phyloP scores from a whole-genome alignment of 2,797 vertebrate species.

The Mallotus villosus region DNA sequence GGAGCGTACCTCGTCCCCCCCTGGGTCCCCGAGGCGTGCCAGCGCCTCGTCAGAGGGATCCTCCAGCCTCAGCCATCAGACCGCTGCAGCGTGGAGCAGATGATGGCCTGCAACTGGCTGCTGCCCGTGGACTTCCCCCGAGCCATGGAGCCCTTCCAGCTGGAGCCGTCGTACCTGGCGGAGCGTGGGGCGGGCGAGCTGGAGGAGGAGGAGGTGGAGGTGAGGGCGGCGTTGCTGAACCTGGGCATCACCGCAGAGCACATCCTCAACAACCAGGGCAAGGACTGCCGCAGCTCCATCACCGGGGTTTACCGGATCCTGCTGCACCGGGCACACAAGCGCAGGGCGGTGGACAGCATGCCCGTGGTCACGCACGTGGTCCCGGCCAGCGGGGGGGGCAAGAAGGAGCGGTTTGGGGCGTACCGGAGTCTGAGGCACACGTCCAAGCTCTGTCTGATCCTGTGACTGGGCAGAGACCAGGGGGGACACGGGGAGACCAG shows the following conservation, averaged over 20 bases:
- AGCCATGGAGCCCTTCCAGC: slow-evolving; percentile 84
- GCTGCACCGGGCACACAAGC: slow-evolving; percentile 87
- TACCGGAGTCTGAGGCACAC: slow-evolving; percentile 85
- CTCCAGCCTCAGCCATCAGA: slow-evolving; percentile 85
- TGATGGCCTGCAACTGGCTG: slow-evolving; percentile 93
- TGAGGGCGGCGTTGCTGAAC: slow-evolving; percentile 80
- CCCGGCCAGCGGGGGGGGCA: slow-evolving; percentile 57
- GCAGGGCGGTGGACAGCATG: slow-evolving; percentile 78
- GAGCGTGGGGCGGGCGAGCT: slow-evolving; percentile 70
- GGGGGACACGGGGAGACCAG: background rate
- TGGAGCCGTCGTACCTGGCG: slow-evolving; percentile 87
- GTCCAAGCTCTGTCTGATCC: slow-evolving; percentile 94
- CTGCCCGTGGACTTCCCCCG: slow-evolving; percentile 82
- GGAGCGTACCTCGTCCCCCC: slow-evolving; percentile 82
- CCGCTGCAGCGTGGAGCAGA: slow-evolving; percentile 83
- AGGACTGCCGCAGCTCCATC: slow-evolving; percentile 87
- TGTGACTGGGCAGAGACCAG: slow-evolving; percentile 78
- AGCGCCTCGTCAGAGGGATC: slow-evolving; percentile 84
- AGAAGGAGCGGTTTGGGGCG: slow-evolving; percentile 76
- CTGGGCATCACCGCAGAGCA: slow-evolving; percentile 90
- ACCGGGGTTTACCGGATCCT: slow-evolving; percentile 93
- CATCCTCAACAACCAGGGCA: slow-evolving; percentile 88
- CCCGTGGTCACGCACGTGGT: slow-evolving; percentile 74
- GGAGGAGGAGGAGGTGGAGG: slow-evolving; percentile 84
- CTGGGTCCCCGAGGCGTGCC: slow-evolving; percentile 85